Percentiles rank a stretch among this genome's conserved stretches.
Conservation (phyloP, 2,888 invertebrate genomes). For the Acronicta alni region DNA sequence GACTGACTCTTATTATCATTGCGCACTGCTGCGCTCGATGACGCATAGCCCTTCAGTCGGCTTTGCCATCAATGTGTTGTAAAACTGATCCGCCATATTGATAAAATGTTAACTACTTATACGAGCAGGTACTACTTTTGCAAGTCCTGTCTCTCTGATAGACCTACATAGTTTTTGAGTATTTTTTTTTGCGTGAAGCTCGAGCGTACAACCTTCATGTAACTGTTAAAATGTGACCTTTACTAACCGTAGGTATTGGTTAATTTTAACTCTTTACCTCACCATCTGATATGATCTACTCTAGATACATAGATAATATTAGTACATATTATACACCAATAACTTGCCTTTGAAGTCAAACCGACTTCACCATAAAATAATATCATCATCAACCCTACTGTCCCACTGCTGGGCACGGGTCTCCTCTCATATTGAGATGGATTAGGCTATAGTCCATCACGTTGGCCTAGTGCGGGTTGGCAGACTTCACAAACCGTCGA, state of each 20-base stretch:
- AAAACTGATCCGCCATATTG: slow-evolving; percentile 39
- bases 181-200: background rate
- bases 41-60: slow-evolving; percentile 70
- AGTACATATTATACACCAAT: background rate
- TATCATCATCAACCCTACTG: too few relatives aligned
- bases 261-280: too few relatives aligned
- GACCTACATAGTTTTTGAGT: too few relatives aligned
- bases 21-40: slow-evolving; percentile 70
- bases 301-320: background rate
- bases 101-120: slow-evolving; percentile 32
- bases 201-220: background rate
- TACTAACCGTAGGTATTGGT: too few relatives aligned
- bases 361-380: too few relatives aligned
- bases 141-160: background rate
- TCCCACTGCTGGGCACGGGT: too few relatives aligned
- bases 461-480: too few relatives aligned
- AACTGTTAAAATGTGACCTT: background rate
- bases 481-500: too few relatives aligned
- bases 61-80: slow-evolving; percentile 43
- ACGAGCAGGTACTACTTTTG: background rate
- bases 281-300: background rate
- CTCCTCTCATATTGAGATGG: too few relatives aligned
- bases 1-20: slow-evolving; percentile 70
- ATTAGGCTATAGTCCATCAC: too few relatives aligned
- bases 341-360: too few relatives aligned